Evolutionary conservation across 2,888 invertebrate species (phyloP).

Genomic region (Pogonocherus hispidulus): DNA sequence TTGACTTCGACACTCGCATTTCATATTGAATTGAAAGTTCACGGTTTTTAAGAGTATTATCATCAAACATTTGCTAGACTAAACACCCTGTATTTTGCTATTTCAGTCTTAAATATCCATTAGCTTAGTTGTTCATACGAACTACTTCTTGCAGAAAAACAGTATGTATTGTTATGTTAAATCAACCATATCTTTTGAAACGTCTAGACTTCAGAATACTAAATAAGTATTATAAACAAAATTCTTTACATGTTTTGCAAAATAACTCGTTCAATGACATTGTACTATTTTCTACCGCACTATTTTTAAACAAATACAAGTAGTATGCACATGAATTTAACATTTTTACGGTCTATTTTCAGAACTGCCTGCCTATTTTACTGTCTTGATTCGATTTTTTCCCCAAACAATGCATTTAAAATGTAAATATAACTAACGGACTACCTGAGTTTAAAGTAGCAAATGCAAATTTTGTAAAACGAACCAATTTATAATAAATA

Average conservation of each 20-base stretch:
- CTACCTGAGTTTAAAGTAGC: not conserved
- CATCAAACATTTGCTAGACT: too few relatives aligned
- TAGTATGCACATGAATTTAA: not conserved
- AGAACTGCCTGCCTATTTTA: not conserved
- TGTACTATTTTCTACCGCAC: not conserved
- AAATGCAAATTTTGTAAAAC: not conserved
- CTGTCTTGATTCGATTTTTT: not conserved
- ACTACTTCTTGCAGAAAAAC: too few relatives aligned
- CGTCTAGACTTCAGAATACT: not conserved
- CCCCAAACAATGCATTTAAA: not conserved
- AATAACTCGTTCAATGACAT: not conserved
- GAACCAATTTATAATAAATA: too few relatives aligned
- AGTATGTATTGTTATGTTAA: too few relatives aligned
- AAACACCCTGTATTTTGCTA: too few relatives aligned
- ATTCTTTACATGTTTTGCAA: not conserved
- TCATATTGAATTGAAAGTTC: too few relatives aligned
- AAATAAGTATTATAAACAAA: not conserved
- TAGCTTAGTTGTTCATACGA: too few relatives aligned
- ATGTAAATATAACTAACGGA: not conserved
- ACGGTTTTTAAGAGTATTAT: too few relatives aligned
- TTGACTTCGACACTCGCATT: too few relatives aligned
- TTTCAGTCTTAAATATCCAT: too few relatives aligned
- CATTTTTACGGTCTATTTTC: not conserved
- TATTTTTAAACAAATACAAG: conserved; percentile 2
- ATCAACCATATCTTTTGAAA: not conserved